Evolutionary conservation across 1,140 invertebrate species (phyloP).

Genomic region (Portunus trituberculatus): DNA sequence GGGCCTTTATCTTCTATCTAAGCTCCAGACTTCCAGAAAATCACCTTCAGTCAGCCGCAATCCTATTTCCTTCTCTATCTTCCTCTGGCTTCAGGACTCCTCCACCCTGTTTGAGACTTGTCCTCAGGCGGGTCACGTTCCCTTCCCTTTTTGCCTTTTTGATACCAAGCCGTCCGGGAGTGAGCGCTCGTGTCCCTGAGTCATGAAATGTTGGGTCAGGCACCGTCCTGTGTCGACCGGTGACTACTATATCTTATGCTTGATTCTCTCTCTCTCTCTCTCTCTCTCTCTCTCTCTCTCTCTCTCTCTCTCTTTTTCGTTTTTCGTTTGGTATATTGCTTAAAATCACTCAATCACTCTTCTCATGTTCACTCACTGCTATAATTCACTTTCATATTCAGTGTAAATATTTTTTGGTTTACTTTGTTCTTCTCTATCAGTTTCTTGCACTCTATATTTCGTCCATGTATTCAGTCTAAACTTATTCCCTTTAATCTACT

Average conservation of each 20-base stretch:
- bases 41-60: background rate
- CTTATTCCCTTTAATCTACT: background rate
- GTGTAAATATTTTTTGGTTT: too few species aligned
- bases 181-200: background rate
- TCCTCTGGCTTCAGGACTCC: background rate
- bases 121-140: constrained; percentile 5
- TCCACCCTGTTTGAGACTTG: background rate
- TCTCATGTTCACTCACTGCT: too few species aligned
- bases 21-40: background rate
- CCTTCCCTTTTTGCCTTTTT: background rate
- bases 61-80: background rate
- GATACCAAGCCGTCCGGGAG: background rate
- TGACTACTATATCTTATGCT: too few species aligned
- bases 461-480: too few species aligned
- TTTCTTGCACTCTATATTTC: too few species aligned
- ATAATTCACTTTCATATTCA: too few species aligned
- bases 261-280: background rate
- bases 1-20: background rate
- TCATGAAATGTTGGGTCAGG: background rate
- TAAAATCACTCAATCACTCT: too few species aligned
- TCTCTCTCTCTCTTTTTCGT: background rate
- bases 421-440: too few species aligned
- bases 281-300: background rate
- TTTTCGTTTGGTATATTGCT: too few species aligned
- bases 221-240: background rate